Conservation (phyloP, 2,888 invertebrate species). For the Escarpia spicata region DNA sequence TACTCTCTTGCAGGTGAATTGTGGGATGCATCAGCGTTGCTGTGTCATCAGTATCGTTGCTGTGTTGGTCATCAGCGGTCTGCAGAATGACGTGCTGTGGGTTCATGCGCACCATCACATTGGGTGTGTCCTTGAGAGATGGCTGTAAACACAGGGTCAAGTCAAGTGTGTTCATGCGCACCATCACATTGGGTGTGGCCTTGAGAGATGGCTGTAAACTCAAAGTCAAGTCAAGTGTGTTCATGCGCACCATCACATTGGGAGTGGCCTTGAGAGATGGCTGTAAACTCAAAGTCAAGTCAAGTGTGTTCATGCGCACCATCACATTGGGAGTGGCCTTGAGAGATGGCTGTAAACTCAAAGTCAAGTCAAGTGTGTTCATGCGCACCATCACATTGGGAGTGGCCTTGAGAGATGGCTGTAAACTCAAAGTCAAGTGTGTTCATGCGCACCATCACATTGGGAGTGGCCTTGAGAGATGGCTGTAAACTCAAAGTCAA, state of each 20-base stretch:
- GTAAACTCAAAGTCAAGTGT: neutral
- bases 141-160: neutral
- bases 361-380: neutral
- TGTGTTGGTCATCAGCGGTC: neutral
- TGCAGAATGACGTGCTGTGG: neutral
- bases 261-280: neutral
- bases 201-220: neutral
- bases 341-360: neutral
- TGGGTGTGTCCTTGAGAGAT: neutral
- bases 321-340: neutral
- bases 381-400: constrained; percentile 8
- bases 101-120: constrained; percentile 11
- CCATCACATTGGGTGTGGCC: neutral
- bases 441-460: neutral
- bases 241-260: neutral
- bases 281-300: neutral
- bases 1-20: neutral
- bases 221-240: neutral
- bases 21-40: neutral
- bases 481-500: neutral
- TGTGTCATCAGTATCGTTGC: neutral
- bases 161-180: too few species aligned
- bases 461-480: neutral
- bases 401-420: neutral
- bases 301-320: neutral